Percentiles rank a stretch among this genome's conserved stretches.
Evolutionary conservation across 2,888 invertebrate genomes (phyloP).

Genomic region (Tanypteryx hageni): DNA sequence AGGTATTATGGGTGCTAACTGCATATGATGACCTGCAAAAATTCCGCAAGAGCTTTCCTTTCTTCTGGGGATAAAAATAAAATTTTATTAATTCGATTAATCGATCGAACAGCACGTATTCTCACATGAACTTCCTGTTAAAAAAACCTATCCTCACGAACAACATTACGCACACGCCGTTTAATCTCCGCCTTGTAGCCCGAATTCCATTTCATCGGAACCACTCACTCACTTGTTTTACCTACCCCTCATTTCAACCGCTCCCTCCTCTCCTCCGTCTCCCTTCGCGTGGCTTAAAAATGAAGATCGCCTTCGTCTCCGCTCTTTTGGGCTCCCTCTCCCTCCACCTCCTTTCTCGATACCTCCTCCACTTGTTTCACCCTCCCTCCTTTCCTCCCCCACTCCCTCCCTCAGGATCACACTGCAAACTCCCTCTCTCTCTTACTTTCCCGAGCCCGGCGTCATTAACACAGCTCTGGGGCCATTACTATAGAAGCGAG

Average conservation of each 20-base stretch:
- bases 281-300: neutral
- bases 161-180: neutral
- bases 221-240: neutral
- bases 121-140: neutral
- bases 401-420: neutral
- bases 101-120: too few species aligned
- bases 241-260: neutral
- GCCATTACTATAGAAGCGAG: slow-evolving; percentile 14
- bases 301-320: neutral
- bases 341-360: neutral
- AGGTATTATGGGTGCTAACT: too few species aligned
- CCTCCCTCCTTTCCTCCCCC: neutral
- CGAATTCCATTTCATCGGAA: neutral
- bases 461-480: slow-evolving; percentile 32
- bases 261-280: neutral
- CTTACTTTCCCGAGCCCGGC: neutral
- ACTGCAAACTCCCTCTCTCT: slow-evolving; percentile 5
- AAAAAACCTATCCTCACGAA: neutral
- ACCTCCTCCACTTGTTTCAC: slow-evolving; percentile 6
- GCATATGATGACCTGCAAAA: too few species aligned
- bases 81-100: too few species aligned
- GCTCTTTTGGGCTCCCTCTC: too few species aligned
- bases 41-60: too few species aligned
- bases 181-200: neutral
- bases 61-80: too few species aligned